phyloP scores from a whole-genome alignment of 2,113 vertebrate genomes.

The Lasiurus cinereus region DNA sequence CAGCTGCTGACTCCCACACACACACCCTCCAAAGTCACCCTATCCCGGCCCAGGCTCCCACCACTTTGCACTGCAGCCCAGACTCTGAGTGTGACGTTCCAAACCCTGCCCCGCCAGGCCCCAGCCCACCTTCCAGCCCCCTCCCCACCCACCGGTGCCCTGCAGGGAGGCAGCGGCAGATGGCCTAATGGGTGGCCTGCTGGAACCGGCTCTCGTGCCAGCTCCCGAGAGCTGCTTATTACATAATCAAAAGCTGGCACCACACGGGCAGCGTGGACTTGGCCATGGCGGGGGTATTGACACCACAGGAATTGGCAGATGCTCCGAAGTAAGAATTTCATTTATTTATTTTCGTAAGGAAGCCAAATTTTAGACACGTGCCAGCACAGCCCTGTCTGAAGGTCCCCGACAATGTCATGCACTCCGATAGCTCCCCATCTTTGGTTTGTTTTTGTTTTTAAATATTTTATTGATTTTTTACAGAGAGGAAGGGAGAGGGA shows the following conservation, averaged over 20 bases:
- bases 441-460: too few relatives aligned
- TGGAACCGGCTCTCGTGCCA: background rate
- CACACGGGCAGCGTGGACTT: background rate
- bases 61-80: background rate
- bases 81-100: background rate
- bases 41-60: background rate
- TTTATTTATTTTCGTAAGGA: background rate
- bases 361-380: background rate
- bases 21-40: background rate
- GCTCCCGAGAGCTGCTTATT: background rate
- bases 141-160: too few relatives aligned
- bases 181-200: background rate
- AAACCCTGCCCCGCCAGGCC: background rate
- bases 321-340: too few relatives aligned
- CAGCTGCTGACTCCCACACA: background rate
- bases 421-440: fast-evolving
- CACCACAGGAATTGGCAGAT: background rate
- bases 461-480: too few relatives aligned
- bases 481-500: too few relatives aligned
- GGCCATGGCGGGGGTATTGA: background rate
- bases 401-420: fast-evolving
- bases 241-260: background rate
- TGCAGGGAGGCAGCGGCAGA: background rate
- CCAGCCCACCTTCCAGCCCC: background rate
- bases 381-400: too few relatives aligned